Conservation (phyloP, 2,797 vertebrate genomes). For the Sphenopsis melanotis region DNA sequence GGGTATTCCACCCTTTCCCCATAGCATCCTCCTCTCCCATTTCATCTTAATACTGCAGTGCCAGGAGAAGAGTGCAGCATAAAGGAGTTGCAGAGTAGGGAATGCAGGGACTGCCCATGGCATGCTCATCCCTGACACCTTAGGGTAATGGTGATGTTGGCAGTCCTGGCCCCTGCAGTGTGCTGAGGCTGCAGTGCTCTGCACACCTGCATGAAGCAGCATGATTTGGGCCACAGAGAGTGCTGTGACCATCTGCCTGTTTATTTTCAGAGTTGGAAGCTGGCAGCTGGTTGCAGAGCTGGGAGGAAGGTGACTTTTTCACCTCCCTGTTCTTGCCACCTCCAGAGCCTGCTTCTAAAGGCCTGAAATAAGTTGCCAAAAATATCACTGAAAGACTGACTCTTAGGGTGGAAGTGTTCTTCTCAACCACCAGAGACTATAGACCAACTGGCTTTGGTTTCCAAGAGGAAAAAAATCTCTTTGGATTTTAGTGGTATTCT, state of each 20-base stretch:
- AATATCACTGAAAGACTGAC: neutral
- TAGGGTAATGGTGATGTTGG: neutral
- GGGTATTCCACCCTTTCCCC: neutral
- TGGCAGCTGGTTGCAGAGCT: neutral
- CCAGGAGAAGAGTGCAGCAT: neutral
- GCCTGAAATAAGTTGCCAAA: neutral
- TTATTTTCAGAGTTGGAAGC: neutral
- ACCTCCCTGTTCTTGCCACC: neutral
- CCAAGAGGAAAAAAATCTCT: neutral
- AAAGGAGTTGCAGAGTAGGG: neutral
- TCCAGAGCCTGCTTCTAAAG: neutral
- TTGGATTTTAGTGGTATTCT: neutral
- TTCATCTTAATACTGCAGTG: neutral
- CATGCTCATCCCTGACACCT: neutral
- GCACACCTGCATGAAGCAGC: neutral
- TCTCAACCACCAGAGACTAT: neutral
- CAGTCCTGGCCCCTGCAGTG: accelerated
- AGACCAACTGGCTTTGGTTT: neutral
- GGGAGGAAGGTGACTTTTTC: neutral
- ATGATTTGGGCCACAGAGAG: neutral
- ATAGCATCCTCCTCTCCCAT: neutral
- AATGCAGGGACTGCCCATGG: neutral
- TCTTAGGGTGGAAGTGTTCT: neutral
- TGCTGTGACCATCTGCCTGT: neutral
- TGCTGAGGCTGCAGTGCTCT: neutral